Conservation (phyloP, 2,797 vertebrate species). For the Numenius phaeopus region DNA sequence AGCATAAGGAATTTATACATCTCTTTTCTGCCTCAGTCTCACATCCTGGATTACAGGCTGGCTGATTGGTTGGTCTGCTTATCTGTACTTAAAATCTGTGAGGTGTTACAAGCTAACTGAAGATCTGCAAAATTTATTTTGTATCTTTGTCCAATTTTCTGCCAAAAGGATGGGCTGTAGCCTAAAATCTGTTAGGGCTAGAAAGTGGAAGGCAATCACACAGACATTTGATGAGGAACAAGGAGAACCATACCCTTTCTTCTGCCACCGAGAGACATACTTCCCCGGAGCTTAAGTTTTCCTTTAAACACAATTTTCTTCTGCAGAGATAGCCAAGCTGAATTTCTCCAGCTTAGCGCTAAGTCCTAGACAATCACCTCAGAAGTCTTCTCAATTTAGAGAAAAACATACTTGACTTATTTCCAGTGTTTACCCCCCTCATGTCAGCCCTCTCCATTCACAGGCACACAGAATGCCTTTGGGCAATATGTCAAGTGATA, state of each 20-base stretch:
- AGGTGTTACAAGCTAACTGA: neutral
- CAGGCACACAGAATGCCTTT: neutral
- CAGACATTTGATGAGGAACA: neutral
- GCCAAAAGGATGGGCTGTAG: neutral
- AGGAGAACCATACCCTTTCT: neutral
- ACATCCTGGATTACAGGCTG: neutral
- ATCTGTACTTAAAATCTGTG: neutral
- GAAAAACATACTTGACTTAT: neutral
- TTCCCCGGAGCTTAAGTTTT: neutral
- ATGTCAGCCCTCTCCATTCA: neutral
- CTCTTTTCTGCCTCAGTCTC: neutral
- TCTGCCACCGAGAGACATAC: neutral
- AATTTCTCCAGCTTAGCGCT: neutral
- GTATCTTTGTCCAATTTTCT: neutral
- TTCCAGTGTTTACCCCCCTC: neutral
- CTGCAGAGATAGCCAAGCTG: neutral
- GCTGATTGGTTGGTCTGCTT: neutral
- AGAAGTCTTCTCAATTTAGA: neutral
- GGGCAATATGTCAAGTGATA: rapidly evolving
- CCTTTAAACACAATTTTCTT: neutral
- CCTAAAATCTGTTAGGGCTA: neutral
- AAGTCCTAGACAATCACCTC: neutral
- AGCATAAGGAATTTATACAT: neutral
- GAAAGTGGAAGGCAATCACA: neutral
- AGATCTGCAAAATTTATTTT: neutral